Base-by-base conservation (phyloP, 2,888 invertebrate genomes). In the Beris chalybata region DNA sequence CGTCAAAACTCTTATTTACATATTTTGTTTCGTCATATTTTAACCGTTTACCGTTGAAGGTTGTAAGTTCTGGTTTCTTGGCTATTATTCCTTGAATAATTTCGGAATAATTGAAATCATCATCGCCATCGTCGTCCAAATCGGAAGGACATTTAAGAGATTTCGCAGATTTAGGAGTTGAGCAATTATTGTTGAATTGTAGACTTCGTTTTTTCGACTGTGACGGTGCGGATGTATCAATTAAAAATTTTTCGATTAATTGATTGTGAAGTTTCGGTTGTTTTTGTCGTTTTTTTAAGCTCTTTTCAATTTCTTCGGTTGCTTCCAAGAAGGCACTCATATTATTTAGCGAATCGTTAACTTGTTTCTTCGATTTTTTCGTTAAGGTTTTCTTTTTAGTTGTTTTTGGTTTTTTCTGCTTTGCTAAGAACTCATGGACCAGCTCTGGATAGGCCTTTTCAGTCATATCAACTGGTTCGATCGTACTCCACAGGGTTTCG, bases 391-490 rank as follows among this genome's bases (percentile, higher is more conserved):
- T 67, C 11, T 75, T 74, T 70, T 82, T 82, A 72, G 79, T 77
- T 72, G 81, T 82, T 73, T 83, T 85, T 0, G 75, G 78, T 69
- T 83, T 82, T 77, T 86, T 85, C n/a, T 57, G 57, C 68, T 86
- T 84, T 38, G 83, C 81, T 69, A 87, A 83, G 72, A 84, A 90
- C 3, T 75, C 75, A 55, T 85, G 80, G 0, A 89, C 89, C 65
- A 91, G 67, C 1, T 84, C 78, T 22, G 89, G 87, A 77, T 89
- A 90, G 56, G 86, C 86, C 70, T 80, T 77, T 44, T 83, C 80
- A 72, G 92, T 84, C 22, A 87, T 78, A 69, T 84, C 81, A 76
- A 88, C 85, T 0, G 90, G 87, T 76, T 92, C 92, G 31, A 87
- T 83, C 1, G 90, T 89, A 0, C 85, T 85, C 84, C 87, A 88